A percentile compares a stretch with the other conserved stretches of the same genome.
phyloP scores from a whole-genome alignment of 2,888 invertebrate genomes.

The Oxyteleia sp. region DNA sequence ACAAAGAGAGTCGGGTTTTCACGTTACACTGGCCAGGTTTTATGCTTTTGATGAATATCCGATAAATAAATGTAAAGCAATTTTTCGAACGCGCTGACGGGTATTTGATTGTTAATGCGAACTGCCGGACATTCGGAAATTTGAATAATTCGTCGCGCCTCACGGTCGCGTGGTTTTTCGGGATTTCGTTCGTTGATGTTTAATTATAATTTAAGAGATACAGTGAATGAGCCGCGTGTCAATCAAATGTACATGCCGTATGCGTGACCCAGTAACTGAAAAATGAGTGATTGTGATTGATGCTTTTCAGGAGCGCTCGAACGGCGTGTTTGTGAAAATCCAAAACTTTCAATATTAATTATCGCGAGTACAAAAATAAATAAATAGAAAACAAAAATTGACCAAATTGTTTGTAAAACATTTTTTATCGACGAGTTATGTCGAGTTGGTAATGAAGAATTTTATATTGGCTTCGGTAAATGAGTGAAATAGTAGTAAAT shows the following conservation, averaged over 20 bases:
- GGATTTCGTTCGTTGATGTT: constrained; percentile 54
- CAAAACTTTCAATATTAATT: no score
- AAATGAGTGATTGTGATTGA: constrained; percentile 66
- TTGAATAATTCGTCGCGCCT: constrained; percentile 56
- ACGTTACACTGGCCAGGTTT: not conserved
- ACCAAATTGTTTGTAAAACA: no score
- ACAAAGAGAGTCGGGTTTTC: not conserved
- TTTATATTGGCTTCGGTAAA: no score
- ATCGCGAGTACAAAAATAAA: no score
- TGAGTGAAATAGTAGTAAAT: no score
- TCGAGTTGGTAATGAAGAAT: no score
- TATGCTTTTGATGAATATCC: constrained; percentile 4
- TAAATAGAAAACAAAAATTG: no score
- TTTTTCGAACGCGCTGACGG: constrained; percentile 36
- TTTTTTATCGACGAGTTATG: no score
- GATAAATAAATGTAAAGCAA: constrained; percentile 34
- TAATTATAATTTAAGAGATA: constrained; percentile 68
- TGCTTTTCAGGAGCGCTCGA: no score
- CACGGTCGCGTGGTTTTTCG: constrained; percentile 47
- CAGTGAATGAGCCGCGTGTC: constrained; percentile 48
- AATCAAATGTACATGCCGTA: constrained; percentile 56
- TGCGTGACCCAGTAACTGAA: constrained; percentile 63
- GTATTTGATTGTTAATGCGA: constrained; percentile 35
- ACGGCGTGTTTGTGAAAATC: no score
- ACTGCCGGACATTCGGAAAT: constrained; percentile 36